These are phyloP conservation scores for Athalia cordata DNA, from an alignment of 2,888 invertebrate genomes.

Conservation along the genomic window DNA sequence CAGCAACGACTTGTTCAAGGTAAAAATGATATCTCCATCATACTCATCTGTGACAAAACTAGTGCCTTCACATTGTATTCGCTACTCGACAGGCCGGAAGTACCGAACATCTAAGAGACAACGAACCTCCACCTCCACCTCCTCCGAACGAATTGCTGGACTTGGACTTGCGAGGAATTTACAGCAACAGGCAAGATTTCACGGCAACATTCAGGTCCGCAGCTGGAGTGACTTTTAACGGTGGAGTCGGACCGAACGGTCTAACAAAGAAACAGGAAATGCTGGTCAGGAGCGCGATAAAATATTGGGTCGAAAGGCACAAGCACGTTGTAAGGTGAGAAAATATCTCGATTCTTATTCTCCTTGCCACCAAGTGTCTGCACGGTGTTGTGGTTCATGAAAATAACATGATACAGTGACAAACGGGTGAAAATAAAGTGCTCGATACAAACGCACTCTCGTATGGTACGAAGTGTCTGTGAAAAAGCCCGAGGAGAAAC, in stretches of 20 bases:
- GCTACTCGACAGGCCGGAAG: slow-evolving; percentile 62
- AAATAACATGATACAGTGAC: neutral
- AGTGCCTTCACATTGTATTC: neutral
- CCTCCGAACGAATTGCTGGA: slow-evolving; percentile 72
- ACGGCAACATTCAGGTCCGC: slow-evolving; percentile 82
- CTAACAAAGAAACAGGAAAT: slow-evolving; percentile 89
- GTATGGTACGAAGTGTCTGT: too few species aligned
- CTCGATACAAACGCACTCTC: too few species aligned
- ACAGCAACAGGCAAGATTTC: slow-evolving; percentile 86
- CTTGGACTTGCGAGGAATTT: slow-evolving; percentile 83
- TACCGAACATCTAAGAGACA: slow-evolving; percentile 65
- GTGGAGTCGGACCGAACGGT: slow-evolving; percentile 84
- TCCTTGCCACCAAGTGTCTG: too few species aligned
- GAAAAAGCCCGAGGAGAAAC: too few species aligned
- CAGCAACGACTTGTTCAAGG: slow-evolving; percentile 74
- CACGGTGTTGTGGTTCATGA: neutral
- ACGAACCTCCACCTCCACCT: slow-evolving; percentile 56
- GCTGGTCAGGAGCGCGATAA: slow-evolving; percentile 89
- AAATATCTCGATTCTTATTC: slow-evolving; percentile 31
- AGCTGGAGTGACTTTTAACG: slow-evolving; percentile 72
- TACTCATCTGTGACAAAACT: slow-evolving; percentile 44
- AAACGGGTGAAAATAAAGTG: neutral
- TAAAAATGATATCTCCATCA: slow-evolving; percentile 46
- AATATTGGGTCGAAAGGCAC: slow-evolving; percentile 93
- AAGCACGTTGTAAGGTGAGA: slow-evolving; percentile 90